These are phyloP conservation scores for Rhea pennata DNA, from an alignment of 2,113 vertebrate species.

Conservation along the genomic window DNA sequence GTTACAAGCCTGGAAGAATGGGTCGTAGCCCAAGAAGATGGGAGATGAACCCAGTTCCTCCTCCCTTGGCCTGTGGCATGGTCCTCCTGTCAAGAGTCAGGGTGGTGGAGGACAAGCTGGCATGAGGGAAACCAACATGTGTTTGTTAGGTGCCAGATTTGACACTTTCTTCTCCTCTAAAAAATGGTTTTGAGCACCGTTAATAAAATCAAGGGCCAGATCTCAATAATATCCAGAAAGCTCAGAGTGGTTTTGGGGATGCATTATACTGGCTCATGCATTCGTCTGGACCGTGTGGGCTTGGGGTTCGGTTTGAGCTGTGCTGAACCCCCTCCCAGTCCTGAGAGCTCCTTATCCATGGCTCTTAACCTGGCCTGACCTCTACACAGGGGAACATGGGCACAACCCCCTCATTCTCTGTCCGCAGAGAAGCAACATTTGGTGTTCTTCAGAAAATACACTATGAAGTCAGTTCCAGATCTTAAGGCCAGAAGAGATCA, in stretches of 20 bases:
- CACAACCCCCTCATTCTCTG: background rate
- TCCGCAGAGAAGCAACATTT: background rate
- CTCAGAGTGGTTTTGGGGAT: background rate
- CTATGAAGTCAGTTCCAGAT: background rate
- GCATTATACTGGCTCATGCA: rapidly evolving
- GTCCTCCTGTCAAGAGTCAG: background rate
- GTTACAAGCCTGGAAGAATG: background rate
- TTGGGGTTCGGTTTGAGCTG: background rate
- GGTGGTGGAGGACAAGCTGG: background rate
- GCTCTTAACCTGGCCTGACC: background rate
- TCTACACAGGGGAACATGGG: rapidly evolving
- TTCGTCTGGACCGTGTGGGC: background rate
- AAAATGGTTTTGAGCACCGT: background rate
- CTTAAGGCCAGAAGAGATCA: background rate
- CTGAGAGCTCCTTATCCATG: background rate
- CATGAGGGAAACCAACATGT: background rate
- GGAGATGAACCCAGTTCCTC: background rate
- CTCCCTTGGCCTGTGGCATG: background rate
- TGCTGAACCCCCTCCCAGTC: background rate
- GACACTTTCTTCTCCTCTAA: background rate
- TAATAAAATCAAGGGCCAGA: background rate
- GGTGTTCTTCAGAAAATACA: background rate
- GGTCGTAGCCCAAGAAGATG: background rate
- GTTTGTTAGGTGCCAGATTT: background rate
- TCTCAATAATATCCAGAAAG: background rate